Conservation (phyloP, 2,797 vertebrate species). For the Macroramphosus scolopax region DNA sequence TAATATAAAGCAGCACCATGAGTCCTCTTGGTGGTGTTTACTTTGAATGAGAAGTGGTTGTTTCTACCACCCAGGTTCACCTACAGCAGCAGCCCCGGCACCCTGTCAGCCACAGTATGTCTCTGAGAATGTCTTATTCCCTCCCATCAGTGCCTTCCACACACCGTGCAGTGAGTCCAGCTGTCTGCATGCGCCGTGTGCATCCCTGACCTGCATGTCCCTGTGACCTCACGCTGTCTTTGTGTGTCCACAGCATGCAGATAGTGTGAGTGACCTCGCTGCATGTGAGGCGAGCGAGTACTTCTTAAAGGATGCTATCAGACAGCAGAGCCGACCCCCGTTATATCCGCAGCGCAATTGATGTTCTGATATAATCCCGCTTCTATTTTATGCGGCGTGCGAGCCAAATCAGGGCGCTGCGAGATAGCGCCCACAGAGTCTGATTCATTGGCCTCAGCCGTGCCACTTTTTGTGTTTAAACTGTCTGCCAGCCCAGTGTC, state of each 20-base stretch:
- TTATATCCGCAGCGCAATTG: too few relatives aligned
- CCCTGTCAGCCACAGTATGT: slow-evolving; percentile 73
- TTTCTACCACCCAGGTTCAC: slow-evolving; percentile 67
- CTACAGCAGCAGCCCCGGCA: slow-evolving; percentile 70
- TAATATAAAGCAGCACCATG: too few relatives aligned
- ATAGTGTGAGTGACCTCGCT: slow-evolving; percentile 5
- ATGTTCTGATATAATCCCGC: too few relatives aligned
- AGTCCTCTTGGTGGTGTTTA: too few relatives aligned
- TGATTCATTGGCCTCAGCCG: slow-evolving; percentile 29
- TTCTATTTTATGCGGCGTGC: too few relatives aligned
- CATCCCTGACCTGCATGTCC: too few relatives aligned
- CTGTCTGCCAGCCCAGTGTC: slow-evolving; percentile 39
- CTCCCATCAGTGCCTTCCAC: slow-evolving; percentile 46
- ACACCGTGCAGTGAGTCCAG: slow-evolving; percentile 37
- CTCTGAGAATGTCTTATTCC: slow-evolving; percentile 63
- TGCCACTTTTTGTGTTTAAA: slow-evolving; percentile 32
- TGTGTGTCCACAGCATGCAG: slow-evolving; percentile 34
- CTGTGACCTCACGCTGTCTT: slow-evolving; percentile 3
- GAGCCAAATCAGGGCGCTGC: too few relatives aligned
- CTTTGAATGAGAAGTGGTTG: slow-evolving; percentile 54
- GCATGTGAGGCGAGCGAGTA: slow-evolving; percentile 18
- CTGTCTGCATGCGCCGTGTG: slow-evolving; percentile 43
- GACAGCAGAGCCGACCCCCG: too few relatives aligned
- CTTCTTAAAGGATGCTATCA: too few relatives aligned
- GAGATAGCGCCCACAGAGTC: too few relatives aligned